Percentiles rank a stretch among this genome's conserved stretches.
Evolutionary conservation across 1,140 invertebrate genomes (phyloP).

Genomic region (Papilio polyxenes): DNA sequence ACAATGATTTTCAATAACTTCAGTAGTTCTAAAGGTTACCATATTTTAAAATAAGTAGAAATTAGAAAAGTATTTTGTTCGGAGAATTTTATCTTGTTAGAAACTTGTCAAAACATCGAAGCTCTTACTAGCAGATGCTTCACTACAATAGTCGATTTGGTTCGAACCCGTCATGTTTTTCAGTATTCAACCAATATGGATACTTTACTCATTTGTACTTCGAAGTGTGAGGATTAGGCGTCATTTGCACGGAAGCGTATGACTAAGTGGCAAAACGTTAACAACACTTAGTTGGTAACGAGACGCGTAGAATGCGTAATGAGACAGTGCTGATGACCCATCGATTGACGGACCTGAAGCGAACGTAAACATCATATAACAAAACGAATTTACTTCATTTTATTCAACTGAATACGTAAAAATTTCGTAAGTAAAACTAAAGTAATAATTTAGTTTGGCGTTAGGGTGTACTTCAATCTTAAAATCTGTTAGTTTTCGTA

Average conservation of each 20-base stretch:
- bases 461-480: background rate
- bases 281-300: conserved; percentile 17
- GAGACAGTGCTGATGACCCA: conserved; percentile 22
- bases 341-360: background rate
- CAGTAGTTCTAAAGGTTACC: no score
- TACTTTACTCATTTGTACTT: background rate
- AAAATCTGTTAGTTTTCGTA: conserved; percentile 1
- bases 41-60: no score
- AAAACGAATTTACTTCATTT: background rate
- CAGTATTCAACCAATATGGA: background rate
- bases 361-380: conserved; percentile 7
- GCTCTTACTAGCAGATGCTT: background rate
- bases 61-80: no score
- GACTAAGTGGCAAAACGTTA: conserved; percentile 21
- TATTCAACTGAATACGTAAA: background rate
- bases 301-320: conserved; percentile 10
- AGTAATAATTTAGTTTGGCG: background rate
- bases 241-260: conserved; percentile 7
- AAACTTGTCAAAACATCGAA: no score
- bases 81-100: no score
- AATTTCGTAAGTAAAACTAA: background rate
- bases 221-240: conserved; percentile 9
- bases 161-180: background rate
- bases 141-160: background rate
- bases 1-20: background rate